A percentile compares a stretch with the other conserved stretches of the same genome.
These are phyloP conservation scores for Choreutis nemorana DNA, from an alignment of 2,888 invertebrate genomes.

Conservation along the genomic window DNA sequence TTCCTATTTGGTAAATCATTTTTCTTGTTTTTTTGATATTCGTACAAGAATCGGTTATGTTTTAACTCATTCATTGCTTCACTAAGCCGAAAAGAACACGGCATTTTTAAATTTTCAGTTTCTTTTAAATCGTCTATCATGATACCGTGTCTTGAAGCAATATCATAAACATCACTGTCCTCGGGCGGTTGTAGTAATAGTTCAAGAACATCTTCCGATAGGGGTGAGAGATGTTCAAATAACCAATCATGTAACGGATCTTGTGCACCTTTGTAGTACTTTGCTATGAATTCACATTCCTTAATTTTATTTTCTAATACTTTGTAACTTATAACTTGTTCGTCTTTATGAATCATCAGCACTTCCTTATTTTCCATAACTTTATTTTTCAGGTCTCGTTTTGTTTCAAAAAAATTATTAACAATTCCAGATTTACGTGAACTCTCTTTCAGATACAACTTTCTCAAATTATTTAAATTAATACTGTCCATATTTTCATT, in stretches of 20 bases:
- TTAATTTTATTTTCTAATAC: conserved; percentile 11
- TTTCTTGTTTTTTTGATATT: conserved; percentile 9
- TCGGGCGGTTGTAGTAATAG: no score
- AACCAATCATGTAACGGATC: conserved; percentile 32
- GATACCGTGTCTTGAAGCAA: conserved; percentile 16
- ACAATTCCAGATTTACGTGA: no score
- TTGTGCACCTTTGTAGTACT: conserved; percentile 1
- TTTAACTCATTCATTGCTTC: conserved; percentile 16
- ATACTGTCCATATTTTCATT: conserved; percentile 49
- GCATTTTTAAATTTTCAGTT: no score
- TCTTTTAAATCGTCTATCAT: conserved; percentile 24
- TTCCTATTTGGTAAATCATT: not conserved
- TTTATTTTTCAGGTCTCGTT: conserved; percentile 14
- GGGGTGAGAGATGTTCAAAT: conserved; percentile 28
- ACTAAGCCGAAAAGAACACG: no score
- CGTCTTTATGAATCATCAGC: conserved; percentile 23
- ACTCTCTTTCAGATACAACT: conserved; percentile 17
- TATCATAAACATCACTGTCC: conserved; percentile 16
- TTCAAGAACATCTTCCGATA: no score
- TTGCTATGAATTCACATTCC: not conserved
- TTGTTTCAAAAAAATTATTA: not conserved
- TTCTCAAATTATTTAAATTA: conserved; percentile 41
- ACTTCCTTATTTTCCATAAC: conserved; percentile 20
- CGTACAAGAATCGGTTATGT: conserved; percentile 11
- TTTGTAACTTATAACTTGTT: conserved; percentile 24